Base-by-base conservation (phyloP, 2,888 invertebrate genomes). In the Hofmannophila pseudospretella region DNA sequence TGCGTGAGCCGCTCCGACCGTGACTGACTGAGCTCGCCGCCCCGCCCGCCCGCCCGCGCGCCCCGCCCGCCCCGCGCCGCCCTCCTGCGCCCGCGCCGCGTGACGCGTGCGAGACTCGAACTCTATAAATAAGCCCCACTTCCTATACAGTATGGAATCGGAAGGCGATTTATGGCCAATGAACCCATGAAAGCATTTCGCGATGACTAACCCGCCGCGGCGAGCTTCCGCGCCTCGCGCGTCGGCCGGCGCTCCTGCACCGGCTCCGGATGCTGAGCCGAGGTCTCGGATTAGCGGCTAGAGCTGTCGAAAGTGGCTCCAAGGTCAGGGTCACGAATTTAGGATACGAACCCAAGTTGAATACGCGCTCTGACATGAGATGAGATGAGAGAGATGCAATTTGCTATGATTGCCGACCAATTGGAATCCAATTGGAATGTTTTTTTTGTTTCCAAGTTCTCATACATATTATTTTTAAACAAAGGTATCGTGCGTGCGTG, bases 61-160 rank as follows among this genome's bases (percentile, higher is more conserved):
- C 53, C 46, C 39, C 40, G 42, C 42, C 36, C 35, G 35, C 42
- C 42, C 42, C 49, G 50, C 53, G 32, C 30, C 31, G 10, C 32
- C 30, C 36, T 50, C 41, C 48, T 56, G 54, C 52, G 54, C 39
- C 35, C 51, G 54, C 60, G 22, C 22, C 2, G 8, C 22, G 49
- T 45, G 45, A 51, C 69, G 69, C 69, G 60, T 58, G 67, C 67
- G 54, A 50, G 54, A 51, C 58, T 51, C 62, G 54, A 55, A 56
- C 69, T 71, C 79, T 82, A 84, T 78, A 75, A 85, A 85, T 85
- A 84, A 76, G 67, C 66, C 58, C 65, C 59, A 75, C 74, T 82
- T 82, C 85, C 81, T 78, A 80, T 73, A 71, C 65, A 58, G 51
- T 63, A 73, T 66, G 65, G 66, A 72, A 75, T 75, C 75, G 68